Evolutionary conservation across 2,797 vertebrate species (phyloP).

Genomic region (Liasis olivaceus): DNA sequence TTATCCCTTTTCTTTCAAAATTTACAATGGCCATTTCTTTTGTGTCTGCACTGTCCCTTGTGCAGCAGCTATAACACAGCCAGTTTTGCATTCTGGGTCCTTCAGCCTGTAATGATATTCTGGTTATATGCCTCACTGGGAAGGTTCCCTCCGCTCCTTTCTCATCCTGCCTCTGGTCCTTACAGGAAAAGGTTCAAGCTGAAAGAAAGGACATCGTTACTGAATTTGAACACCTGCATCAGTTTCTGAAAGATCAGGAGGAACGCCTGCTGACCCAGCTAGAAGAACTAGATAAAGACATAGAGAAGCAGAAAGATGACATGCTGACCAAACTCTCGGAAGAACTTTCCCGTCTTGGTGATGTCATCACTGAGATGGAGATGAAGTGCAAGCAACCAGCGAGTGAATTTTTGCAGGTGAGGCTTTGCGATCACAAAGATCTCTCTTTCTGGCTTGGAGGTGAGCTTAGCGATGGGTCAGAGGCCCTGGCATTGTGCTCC

Average conservation of each 20-base stretch:
- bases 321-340: constrained; percentile 79
- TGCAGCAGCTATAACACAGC: neutral
- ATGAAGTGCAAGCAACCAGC: constrained; percentile 1
- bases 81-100: neutral
- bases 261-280: constrained; percentile 80
- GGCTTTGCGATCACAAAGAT: neutral
- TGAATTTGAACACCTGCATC: constrained; percentile 82
- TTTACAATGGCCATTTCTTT: neutral
- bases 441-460: neutral
- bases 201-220: constrained; percentile 80
- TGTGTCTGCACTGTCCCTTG: neutral
- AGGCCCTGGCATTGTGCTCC: neutral
- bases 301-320: constrained; percentile 80
- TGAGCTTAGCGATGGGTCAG: neutral
- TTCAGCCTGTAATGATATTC: neutral
- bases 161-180: neutral
- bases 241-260: constrained; percentile 83
- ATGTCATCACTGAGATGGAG: constrained; percentile 32
- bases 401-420: constrained; percentile 30
- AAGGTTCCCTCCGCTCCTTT: neutral
- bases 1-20: neutral
- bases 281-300: constrained; percentile 77
- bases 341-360: constrained; percentile 53
- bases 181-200: constrained; percentile 79
- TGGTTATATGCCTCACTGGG: neutral